Base-by-base conservation (phyloP, 2,888 invertebrate genomes). In the Agrochola macilenta region DNA sequence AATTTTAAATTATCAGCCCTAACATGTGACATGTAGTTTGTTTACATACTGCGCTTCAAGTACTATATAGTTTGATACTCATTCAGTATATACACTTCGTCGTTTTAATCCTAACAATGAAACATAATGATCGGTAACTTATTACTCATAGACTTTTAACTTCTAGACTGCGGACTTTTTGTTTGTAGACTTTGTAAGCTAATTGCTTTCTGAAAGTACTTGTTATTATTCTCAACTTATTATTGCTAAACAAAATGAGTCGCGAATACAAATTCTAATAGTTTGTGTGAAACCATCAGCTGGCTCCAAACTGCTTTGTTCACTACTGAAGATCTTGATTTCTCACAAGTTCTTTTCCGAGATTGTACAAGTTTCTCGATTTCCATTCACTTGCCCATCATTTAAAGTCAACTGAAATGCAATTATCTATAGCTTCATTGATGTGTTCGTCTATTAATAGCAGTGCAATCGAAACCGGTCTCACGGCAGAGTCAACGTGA, bases 391-490 rank as follows among this genome's bases (percentile, higher is more conserved):
- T 57, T 23, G 23, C 3, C 39, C 4, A 58, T 46, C 14, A 46
- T 52, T 35, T 12, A 12, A 74, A 77, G 9, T 57, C 26, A 78
- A 58, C 35, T 64, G 46, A 52, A 74, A 64, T 57, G 54, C 14
- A 78, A 63, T 69, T 69, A 81, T 73, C 58, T 30, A n/a, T 46
- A 73, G 39, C 60, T 77, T 61, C 74, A 81, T 81, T 78, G 78
- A 81, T 69, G 69, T 72, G 46, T 65, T 76, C 23, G 61, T 78
- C 80, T 88, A 79, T 87, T 83, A 86, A 82, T 85, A 84, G 78
- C 68, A 60, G 39, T 70, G 86, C 76, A 77, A 77, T 79, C 74
- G 71, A 78, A 85, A 87, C 82, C 84, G 79, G 85, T 88, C 68
- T 79, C 68, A 76, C 77, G 74, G 78, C 75, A 74, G 75, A 77